Conservation (phyloP, 1,140 invertebrate genomes). For the Lerema accius region DNA sequence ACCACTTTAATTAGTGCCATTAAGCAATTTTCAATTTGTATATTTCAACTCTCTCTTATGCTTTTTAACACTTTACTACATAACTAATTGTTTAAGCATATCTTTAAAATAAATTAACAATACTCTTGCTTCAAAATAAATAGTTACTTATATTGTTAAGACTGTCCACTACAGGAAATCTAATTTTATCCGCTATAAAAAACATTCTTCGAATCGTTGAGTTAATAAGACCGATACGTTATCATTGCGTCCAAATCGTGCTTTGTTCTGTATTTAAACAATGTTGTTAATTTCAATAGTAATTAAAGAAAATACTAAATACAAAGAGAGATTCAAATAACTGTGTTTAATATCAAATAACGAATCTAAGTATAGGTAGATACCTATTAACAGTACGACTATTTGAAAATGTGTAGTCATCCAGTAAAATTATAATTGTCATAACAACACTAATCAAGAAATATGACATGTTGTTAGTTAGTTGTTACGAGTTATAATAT, state of each 20-base stretch:
- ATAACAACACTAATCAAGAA: slow-evolving; percentile 15
- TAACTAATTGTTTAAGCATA: too few species aligned
- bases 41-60: too few species aligned
- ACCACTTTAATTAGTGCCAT: too few species aligned
- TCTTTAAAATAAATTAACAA: too few species aligned
- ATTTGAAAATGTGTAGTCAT: neutral
- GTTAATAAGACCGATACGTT: neutral
- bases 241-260: neutral
- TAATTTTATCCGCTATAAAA: neutral
- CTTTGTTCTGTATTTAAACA: neutral
- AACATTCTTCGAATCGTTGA: neutral
- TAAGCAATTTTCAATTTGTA: too few species aligned
- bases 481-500: slow-evolving; percentile 16
- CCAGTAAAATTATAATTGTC: slow-evolving; percentile 4
- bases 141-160: neutral
- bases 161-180: neutral
- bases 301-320: neutral
- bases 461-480: slow-evolving; percentile 13
- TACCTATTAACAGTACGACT: neutral
- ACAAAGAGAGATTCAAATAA: too few species aligned
- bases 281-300: neutral
- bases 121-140: too few species aligned
- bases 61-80: too few species aligned
- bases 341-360: too few species aligned
- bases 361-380: too few species aligned